Conservation (phyloP, 1,140 invertebrate genomes). For the Stenopsyche tienmushanensis region DNA sequence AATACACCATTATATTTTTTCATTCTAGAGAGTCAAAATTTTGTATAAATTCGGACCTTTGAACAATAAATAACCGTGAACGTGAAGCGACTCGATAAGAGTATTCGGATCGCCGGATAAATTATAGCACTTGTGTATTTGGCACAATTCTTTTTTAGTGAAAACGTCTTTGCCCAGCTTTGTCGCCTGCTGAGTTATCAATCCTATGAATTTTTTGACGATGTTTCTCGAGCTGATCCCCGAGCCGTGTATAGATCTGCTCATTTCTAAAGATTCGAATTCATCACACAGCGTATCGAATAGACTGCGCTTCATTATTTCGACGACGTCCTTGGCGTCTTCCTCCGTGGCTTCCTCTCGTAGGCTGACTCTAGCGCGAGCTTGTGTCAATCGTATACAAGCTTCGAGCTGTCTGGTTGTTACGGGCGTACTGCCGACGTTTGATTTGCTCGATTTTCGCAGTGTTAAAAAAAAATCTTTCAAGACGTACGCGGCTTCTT, state of each 20-base stretch:
- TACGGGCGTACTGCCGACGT: slow-evolving; percentile 62
- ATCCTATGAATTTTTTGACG: slow-evolving; percentile 74
- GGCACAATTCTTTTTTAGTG: slow-evolving; percentile 65
- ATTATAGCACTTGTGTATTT: slow-evolving; percentile 68
- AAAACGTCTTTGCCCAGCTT: slow-evolving; percentile 70
- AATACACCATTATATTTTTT: no score
- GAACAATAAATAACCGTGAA: slow-evolving; percentile 82
- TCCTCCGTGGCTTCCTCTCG: slow-evolving; percentile 72
- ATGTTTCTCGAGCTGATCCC: slow-evolving; percentile 70
- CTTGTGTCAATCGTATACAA: slow-evolving; percentile 84
- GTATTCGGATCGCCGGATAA: slow-evolving; percentile 63
- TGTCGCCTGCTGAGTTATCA: slow-evolving; percentile 65
- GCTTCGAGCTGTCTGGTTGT: slow-evolving; percentile 87
- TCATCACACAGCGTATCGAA: slow-evolving; percentile 74
- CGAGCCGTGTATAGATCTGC: slow-evolving; percentile 69
- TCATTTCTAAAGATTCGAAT: slow-evolving; percentile 67
- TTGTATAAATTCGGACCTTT: slow-evolving; percentile 78
- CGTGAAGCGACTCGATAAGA: slow-evolving; percentile 77
- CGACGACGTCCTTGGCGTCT: slow-evolving; percentile 85
- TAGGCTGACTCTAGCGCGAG: slow-evolving; percentile 82
- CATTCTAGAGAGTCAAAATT: slow-evolving; percentile 51
- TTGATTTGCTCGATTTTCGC: slow-evolving; percentile 63
- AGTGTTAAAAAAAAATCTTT: slow-evolving; percentile 84
- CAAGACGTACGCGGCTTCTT: slow-evolving; percentile 67
- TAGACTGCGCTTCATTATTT: slow-evolving; percentile 81